Evolutionary conservation across 2,113 vertebrate species (phyloP).

Genomic region (Poecile atricapillus): DNA sequence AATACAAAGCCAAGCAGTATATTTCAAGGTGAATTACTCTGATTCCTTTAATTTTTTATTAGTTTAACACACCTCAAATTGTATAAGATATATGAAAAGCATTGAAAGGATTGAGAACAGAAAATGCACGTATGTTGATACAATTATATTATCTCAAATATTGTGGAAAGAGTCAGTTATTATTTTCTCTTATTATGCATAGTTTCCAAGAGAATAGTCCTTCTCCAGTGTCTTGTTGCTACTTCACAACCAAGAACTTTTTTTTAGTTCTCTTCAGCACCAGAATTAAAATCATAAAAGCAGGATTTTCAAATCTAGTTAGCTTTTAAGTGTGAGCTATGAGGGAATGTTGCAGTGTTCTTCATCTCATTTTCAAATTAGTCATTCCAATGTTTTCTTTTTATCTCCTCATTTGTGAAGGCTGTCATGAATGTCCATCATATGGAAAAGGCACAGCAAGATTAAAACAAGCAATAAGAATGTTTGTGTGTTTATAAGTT

Average conservation of each 20-base stretch:
- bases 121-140: not conserved
- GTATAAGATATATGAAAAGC: not conserved
- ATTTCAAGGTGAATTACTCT: not conserved
- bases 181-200: not conserved
- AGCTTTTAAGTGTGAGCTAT: not conserved
- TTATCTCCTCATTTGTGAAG: not conserved
- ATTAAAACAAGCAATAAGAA: not conserved
- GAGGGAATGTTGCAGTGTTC: not conserved
- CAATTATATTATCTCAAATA: not conserved
- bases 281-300: not conserved
- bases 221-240: not conserved
- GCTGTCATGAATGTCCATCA: not conserved
- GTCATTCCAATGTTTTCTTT: not conserved
- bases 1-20: not conserved
- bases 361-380: not conserved
- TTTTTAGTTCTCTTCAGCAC: not conserved
- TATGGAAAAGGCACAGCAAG: not conserved
- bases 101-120: not conserved
- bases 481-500: not conserved
- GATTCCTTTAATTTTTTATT: not conserved
- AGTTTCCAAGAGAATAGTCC: not conserved
- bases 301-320: not conserved
- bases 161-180: not conserved
- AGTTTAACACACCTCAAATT: not conserved
- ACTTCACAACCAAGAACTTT: not conserved